Percentiles rank a stretch among this genome's conserved stretches.
Conservation (phyloP, 2,113 vertebrate species). For the Dipodomys merriami region DNA sequence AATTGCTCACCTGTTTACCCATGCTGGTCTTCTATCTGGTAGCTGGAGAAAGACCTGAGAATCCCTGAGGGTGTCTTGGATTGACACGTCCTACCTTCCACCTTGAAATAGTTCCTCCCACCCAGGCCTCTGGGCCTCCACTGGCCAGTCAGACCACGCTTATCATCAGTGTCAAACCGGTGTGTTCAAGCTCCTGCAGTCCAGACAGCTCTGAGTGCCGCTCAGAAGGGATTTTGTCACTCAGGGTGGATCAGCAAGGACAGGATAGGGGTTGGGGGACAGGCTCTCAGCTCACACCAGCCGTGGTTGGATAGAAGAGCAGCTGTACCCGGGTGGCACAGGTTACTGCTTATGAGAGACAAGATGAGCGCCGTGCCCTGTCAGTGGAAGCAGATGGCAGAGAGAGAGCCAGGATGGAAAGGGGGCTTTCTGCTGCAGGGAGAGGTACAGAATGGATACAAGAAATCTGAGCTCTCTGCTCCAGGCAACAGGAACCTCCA, state of each 20-base stretch:
- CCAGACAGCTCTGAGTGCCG: accelerated
- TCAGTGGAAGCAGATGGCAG: not conserved
- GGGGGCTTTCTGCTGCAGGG: accelerated
- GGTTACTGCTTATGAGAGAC: too few relatives aligned
- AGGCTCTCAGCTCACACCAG: too few relatives aligned
- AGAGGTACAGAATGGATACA: too few relatives aligned
- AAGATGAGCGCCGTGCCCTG: accelerated
- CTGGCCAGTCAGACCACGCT: not conserved
- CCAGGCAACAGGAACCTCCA: not conserved
- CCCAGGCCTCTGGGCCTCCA: too few relatives aligned
- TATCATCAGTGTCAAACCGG: not conserved
- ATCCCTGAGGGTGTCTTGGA: too few relatives aligned
- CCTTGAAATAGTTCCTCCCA: not conserved
- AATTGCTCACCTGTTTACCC: not conserved
- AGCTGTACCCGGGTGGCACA: not conserved
- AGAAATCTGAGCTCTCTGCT: too few relatives aligned
- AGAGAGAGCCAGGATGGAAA: accelerated
- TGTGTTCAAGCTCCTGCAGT: not conserved
- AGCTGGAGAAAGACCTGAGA: not conserved
- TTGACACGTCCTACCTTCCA: too few relatives aligned
- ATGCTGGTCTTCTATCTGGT: not conserved
- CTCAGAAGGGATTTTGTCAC: too few relatives aligned
- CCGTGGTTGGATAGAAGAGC: not conserved
- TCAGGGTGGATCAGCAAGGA: too few relatives aligned
- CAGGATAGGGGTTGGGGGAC: not conserved